Base-by-base conservation (phyloP, 2,888 invertebrate species). In the Zelleria hepariella region DNA sequence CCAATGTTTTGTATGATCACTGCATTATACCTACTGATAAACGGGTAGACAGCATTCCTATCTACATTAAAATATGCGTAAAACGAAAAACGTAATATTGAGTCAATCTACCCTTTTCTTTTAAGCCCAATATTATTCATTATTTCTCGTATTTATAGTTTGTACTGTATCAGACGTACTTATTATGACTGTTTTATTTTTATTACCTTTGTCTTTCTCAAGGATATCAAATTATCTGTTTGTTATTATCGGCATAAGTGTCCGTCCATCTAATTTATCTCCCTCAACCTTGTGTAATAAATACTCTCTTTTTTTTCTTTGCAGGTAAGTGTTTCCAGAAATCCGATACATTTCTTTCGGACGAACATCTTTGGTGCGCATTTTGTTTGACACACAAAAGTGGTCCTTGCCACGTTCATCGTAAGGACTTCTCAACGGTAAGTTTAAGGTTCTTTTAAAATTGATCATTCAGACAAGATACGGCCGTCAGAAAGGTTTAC, bases 301-400 rank as follows among this genome's bases (percentile, higher is more conserved):
- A 51, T 51, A 51, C 20, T 23, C 24, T 10, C 55, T 49, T 53
- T 78, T 77, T 78, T 74, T 75, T 84, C 74, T 82, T 86, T 86
- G 72, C 86, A 86, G 86, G 86, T 86, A 86, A 86, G 86, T 71
- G 68, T 80, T 69, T 23, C 49, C 47, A 26, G 52, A 18, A 58
- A 52, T 21, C 8, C 23, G 27, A 54, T 53, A 53, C 25, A 4
- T 52, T 58, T 6, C 26, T n/a, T 25, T 20, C 47, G 52, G 58
- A 26, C 51, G 6, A 18, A 51, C 21, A 21, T 4, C 8, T 10
- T 21, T 21, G 58, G 51, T 26, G 6, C 6, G 54, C 25, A 54
- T 25, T 54, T 18, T 10, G 1, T 26, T 54, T 54, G 25, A 24
- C 51, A 51, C 10, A 5, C 2, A 3, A 18, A 49, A 49, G 18